Evolutionary conservation across 1,140 invertebrate species (phyloP).

Genomic region (Maniola jurtina): DNA sequence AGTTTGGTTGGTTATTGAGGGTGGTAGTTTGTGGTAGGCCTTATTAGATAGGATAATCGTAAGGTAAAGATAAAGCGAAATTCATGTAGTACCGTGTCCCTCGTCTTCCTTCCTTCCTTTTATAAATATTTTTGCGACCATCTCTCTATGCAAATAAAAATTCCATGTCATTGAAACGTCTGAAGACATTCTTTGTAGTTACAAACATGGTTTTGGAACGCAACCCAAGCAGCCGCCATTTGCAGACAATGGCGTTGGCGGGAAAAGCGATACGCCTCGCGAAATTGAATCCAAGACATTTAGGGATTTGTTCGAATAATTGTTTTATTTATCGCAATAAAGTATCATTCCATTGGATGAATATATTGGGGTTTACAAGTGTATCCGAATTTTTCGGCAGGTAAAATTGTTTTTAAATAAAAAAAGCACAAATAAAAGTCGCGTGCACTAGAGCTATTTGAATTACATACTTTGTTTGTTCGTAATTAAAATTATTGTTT

Average conservation of each 20-base stretch:
- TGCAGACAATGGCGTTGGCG: slow-evolving; percentile 72
- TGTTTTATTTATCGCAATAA: slow-evolving; percentile 47
- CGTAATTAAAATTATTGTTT: too few relatives aligned
- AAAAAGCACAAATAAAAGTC: too few relatives aligned
- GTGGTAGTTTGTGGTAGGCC: too few relatives aligned
- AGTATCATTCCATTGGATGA: background rate
- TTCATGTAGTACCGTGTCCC: background rate
- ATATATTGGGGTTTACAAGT: slow-evolving; percentile 20
- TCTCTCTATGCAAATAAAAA: slow-evolving; percentile 60
- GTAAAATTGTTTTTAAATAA: too few relatives aligned
- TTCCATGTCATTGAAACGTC: slow-evolving; percentile 64
- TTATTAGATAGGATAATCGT: too few relatives aligned
- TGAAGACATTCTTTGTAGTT: slow-evolving; percentile 59
- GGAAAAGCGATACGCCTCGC: slow-evolving; percentile 51
- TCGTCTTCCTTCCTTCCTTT: background rate
- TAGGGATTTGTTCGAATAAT: slow-evolving; percentile 58
- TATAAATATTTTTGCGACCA: slow-evolving; percentile 39
- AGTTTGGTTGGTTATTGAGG: too few relatives aligned
- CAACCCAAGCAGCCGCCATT: slow-evolving; percentile 64
- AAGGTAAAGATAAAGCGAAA: background rate
- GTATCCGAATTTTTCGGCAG: background rate
- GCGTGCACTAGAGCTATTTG: too few relatives aligned
- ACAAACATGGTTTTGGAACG: slow-evolving; percentile 71
- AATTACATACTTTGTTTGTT: too few relatives aligned
- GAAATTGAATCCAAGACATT: slow-evolving; percentile 47